Evolutionary conservation across 2,888 invertebrate genomes (phyloP).

Genomic region (Nomada fabriciana): DNA sequence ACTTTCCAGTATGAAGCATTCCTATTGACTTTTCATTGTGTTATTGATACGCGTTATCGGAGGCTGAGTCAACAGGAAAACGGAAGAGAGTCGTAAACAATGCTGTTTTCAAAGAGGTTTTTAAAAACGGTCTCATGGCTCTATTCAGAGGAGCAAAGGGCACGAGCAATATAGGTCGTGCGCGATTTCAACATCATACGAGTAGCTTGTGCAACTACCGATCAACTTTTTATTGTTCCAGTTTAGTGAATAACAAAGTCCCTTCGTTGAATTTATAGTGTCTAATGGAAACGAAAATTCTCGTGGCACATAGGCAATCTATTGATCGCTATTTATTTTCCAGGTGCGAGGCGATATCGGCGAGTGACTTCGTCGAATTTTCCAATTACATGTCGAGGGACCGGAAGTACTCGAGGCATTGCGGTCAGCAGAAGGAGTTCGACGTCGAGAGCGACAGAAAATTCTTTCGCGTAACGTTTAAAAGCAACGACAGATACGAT

Average conservation of each 20-base stretch:
- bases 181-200: not conserved
- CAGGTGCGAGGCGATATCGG: conserved; percentile 96
- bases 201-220: not conserved
- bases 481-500: conserved; percentile 96
- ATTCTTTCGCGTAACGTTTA: conserved; percentile 97
- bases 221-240: not conserved
- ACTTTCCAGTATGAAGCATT: too few species aligned
- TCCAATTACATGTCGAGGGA: conserved; percentile 97
- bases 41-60: not conserved
- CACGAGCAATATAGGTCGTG: not conserved
- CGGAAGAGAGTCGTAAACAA: not conserved
- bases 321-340: conserved; percentile 69
- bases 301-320: not conserved
- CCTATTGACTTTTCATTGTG: not conserved
- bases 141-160: not conserved
- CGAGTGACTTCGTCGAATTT: conserved; percentile 98
- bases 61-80: not conserved
- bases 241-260: too few species aligned
- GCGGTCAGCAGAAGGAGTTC: conserved; percentile 93
- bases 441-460: conserved; percentile 94
- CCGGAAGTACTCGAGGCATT: conserved; percentile 94
- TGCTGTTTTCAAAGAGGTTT: not conserved
- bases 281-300: not conserved
- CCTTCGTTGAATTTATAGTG: too few species aligned
- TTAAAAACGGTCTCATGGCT: not conserved